Evolutionary conservation across 2,797 vertebrate species (phyloP), one percentile per base, ranked within the genome.

Genomic region (Aphelocoma californica): DNA sequence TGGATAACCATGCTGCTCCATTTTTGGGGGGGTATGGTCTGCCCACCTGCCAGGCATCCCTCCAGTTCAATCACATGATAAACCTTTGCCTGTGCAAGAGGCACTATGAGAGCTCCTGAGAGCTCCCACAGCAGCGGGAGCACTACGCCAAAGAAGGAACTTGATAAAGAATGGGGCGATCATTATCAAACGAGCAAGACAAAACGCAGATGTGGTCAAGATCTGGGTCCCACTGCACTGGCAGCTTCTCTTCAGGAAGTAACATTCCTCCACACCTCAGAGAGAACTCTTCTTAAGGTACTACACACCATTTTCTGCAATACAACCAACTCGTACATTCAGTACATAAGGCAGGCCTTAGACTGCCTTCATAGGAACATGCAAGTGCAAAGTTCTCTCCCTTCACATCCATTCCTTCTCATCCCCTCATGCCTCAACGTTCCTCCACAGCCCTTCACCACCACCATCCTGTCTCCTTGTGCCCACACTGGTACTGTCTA

Each of bases 61-160:
- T 64, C 25, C 18, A 29, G 48, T 36, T 77, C 36, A 23, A 64
- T 4, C 48, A n/a, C 11, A 38, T 1, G 19, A 66, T 10, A 36
- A 87, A 85, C 23, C 26, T 62, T 2, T 51, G 60, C 24, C 38
- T 69, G 1, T 9, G 66, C 47, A 70, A 45, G 48, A 66, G 36
- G n/a, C 51, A 36, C 0, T 1, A 14, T 1, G 12, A 61, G 40
- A 58, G 45, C 40, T 62, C 69, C 58, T 17, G 4, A 31, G 61
- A 84, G 72, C 58, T 84, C 48, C 40, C 79, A n/a, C 40, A 31
- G 78, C 66, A 62, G 61, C 40, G 81, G 19, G 25, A 64, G 32
- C 6, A 0, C 54, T 13, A 5, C 0, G 1, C 45, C 26, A 1
- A n/a, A 57, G 54, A 2, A 0, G 38, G 44, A 72, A 61, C 65